These are phyloP conservation scores for Eciton burchellii DNA, from an alignment of 1,140 invertebrate species.

Conservation along the genomic window DNA sequence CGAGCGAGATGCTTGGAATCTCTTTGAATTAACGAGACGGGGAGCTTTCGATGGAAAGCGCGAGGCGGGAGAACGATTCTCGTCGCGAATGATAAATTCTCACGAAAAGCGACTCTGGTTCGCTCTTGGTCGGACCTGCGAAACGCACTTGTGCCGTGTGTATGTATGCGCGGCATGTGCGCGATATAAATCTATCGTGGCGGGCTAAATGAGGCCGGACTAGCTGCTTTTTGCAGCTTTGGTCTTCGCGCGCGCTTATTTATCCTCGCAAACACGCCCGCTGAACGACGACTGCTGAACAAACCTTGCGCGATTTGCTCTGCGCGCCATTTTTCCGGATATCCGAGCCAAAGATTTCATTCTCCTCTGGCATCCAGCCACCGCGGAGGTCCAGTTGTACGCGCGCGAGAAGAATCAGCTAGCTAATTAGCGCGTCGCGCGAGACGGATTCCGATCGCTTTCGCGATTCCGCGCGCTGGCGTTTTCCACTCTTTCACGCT, in stretches of 20 bases:
- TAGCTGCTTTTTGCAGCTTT: not conserved
- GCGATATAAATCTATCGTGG: slow-evolving; percentile 47
- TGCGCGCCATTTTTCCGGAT: not conserved
- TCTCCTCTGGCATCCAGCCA: not conserved
- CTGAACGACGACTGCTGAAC: slow-evolving; percentile 36
- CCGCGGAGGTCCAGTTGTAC: not conserved
- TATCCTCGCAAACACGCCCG: not conserved
- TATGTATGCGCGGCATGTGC: not conserved
- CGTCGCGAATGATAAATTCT: not conserved
- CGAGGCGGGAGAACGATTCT: not conserved
- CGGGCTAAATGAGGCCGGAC: slow-evolving; percentile 17
- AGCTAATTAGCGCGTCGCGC: not conserved
- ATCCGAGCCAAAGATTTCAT: not conserved
- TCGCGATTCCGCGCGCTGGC: not conserved
- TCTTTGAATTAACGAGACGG: not conserved
- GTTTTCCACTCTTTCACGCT: too few species aligned
- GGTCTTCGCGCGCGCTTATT: slow-evolving; percentile 1
- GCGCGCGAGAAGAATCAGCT: too few species aligned
- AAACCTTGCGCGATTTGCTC: not conserved
- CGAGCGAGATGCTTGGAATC: not conserved
- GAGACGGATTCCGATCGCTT: too few species aligned
- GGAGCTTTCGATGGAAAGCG: slow-evolving; percentile 14
- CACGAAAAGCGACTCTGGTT: not conserved
- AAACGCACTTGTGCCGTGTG: slow-evolving; percentile 28
- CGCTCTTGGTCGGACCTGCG: slow-evolving; percentile 25